A percentile compares a stretch with the other conserved stretches of the same genome.
phyloP scores from a whole-genome alignment of 2,888 invertebrate genomes.

The Apamea anceps region DNA sequence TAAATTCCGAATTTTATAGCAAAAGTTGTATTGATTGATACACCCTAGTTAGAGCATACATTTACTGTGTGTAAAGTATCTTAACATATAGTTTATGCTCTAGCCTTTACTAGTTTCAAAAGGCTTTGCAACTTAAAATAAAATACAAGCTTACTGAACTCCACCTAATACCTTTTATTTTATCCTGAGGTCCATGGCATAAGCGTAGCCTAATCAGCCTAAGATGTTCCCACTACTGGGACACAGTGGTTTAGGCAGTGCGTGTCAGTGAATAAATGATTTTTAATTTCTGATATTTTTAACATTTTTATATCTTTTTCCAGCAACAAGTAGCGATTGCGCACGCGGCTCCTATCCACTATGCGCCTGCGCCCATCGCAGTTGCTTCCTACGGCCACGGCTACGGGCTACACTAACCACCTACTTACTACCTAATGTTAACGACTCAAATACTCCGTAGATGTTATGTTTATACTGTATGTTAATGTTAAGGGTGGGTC shows the following conservation, averaged over 20 bases:
- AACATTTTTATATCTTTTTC: slow-evolving; percentile 24
- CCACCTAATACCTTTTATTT: not conserved
- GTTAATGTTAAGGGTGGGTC: slow-evolving; percentile 50
- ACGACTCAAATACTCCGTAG: slow-evolving; percentile 63
- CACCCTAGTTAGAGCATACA: too few relatives aligned
- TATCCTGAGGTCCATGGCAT: not conserved
- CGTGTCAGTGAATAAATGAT: not conserved
- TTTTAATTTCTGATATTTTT: not conserved
- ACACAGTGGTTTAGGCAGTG: not conserved
- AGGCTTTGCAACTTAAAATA: not conserved
- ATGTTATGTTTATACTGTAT: slow-evolving; percentile 36
- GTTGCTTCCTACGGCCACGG: slow-evolving; percentile 68
- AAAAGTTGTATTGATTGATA: not conserved
- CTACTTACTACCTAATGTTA: slow-evolving; percentile 38
- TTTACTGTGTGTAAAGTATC: not conserved
- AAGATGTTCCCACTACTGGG: not conserved
- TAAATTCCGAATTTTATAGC: not conserved
- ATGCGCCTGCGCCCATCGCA: slow-evolving; percentile 64
- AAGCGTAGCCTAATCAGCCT: not conserved
- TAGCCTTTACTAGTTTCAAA: not conserved
- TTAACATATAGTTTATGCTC: not conserved
- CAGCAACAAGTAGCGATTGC: slow-evolving; percentile 70
- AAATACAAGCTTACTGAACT: too few relatives aligned
- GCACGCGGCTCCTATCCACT: slow-evolving; percentile 56
- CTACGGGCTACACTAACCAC: slow-evolving; percentile 64